Evolutionary conservation across 2,888 invertebrate genomes (phyloP), one percentile per base, ranked within the genome.

Genomic region (Pachydiplax longipennis): DNA sequence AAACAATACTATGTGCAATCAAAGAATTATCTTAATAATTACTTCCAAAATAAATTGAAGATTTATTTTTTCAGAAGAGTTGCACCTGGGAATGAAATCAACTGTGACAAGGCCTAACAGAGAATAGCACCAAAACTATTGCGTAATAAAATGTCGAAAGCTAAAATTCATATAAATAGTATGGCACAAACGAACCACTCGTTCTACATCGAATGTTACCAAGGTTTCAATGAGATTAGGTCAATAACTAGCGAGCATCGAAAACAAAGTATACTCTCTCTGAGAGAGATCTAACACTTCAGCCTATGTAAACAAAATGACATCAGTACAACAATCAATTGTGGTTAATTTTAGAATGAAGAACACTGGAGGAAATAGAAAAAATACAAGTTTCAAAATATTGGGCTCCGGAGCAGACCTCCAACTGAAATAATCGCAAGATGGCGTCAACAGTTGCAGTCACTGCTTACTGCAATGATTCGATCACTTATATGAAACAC

Each of bases 371-470:
- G 22, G 12, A 87, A 61, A 87, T 37, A 12, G 10, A 87, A 58
- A 53, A 22, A 87, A 31, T 61, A 15, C 22, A 12, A 87, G 35
- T 73, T 73, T 37, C 61, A 37, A 65, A 87, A 61, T 87, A 61
- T 61, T 61, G 61, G 58, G 37, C 37, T 35, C 65, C 15, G 37
- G 37, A 87, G 87, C 87, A 87, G 87, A 61, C 87, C 37, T 87
- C 87, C 61, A 73, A 90, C 81, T 91, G 81, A 90, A 58, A 81
- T 81, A 91, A 80, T 81, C 90, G 91, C 91, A 91, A 91, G 91
- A 91, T 91, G 91, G 91, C 91, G 91, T 91, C 91, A 87, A 87
- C 73, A 91, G 80, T 73, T 91, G 90, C 91, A 90, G 90, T 90
- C 82, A 82, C 82, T 83, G 48, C 48, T 90, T 25, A 90, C 90